Conservation (phyloP, 1,140 invertebrate species). For the Drosophila hydei region DNA sequence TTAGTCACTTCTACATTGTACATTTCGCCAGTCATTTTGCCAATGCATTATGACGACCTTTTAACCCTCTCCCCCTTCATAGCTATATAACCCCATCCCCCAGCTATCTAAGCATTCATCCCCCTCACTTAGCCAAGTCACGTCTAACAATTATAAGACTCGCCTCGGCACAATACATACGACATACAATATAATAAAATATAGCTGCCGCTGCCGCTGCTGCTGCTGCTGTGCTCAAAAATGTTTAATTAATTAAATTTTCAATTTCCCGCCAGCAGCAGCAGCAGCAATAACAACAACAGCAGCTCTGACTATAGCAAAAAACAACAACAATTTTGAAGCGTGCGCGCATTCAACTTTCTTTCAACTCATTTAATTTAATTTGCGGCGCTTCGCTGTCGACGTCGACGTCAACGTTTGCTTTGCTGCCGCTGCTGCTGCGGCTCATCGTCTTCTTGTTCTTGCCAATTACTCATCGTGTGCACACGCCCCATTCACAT, state of each 20-base stretch:
- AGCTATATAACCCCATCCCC: not conserved
- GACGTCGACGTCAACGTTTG: slow-evolving; percentile 17
- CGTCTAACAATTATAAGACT: slow-evolving; percentile 69
- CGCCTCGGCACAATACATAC: slow-evolving; percentile 29
- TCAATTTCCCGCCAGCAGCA: slow-evolving; percentile 67
- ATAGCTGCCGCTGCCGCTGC: slow-evolving; percentile 46
- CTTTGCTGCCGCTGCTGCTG: slow-evolving; percentile 36
- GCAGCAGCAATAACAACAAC: slow-evolving; percentile 38
- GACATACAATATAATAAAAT: slow-evolving; percentile 67
- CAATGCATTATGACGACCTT: slow-evolving; percentile 54
- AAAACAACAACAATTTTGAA: slow-evolving; percentile 69
- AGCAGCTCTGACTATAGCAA: slow-evolving; percentile 36
- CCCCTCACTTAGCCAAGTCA: not conserved
- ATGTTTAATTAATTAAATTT: slow-evolving; percentile 83
- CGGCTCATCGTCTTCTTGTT: slow-evolving; percentile 53
- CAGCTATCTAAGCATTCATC: not conserved
- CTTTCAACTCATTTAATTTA: slow-evolving; percentile 83
- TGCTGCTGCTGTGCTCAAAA: slow-evolving; percentile 56
- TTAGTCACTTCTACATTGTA: slow-evolving; percentile 46
- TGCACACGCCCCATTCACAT: slow-evolving; percentile 81
- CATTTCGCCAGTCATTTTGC: slow-evolving; percentile 49
- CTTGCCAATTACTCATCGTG: slow-evolving; percentile 82
- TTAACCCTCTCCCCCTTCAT: slow-evolving; percentile 8
- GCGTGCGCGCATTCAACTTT: slow-evolving; percentile 80
- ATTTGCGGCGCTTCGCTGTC: slow-evolving; percentile 74